phyloP scores from a whole-genome alignment of 2,888 invertebrate species.

The Octonoba sinensis region DNA sequence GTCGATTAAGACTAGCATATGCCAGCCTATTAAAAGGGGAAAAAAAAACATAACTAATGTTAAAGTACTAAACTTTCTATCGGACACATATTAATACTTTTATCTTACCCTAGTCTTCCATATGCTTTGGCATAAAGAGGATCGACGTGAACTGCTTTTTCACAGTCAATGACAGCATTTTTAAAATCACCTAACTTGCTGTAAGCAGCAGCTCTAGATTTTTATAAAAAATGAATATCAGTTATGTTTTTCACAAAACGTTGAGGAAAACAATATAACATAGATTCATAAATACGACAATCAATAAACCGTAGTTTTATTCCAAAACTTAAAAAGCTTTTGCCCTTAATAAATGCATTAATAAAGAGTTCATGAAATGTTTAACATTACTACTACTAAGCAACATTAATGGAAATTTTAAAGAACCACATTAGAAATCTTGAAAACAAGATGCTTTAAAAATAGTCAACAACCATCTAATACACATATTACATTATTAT shows the following conservation, averaged over 20 bases:
- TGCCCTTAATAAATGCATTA: too few species aligned
- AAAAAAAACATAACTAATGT: neutral
- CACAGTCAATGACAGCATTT: conserved; percentile 90
- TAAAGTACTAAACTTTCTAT: neutral
- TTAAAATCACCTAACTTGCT: conserved; percentile 88
- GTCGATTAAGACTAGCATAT: conserved; percentile 84
- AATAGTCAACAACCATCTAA: too few species aligned
- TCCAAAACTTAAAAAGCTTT: neutral
- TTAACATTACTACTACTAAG: neutral
- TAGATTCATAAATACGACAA: too few species aligned
- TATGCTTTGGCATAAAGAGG: conserved; percentile 95
- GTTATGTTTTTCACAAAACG: too few species aligned
- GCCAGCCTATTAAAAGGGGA: conserved; percentile 76
- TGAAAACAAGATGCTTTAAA: too few species aligned
- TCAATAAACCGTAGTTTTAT: too few species aligned
- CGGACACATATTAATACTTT: neutral
- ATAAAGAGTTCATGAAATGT: neutral
- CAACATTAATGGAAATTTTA: too few species aligned
- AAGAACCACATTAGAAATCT: too few species aligned
- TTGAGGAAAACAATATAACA: too few species aligned
- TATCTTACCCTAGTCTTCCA: conserved; percentile 83
- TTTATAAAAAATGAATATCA: neutral
- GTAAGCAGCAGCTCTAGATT: conserved; percentile 87
- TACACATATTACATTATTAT: too few species aligned
- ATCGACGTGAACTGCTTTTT: conserved; percentile 88